Conservation (phyloP, 2,797 vertebrate species). For the Menidia menidia region DNA sequence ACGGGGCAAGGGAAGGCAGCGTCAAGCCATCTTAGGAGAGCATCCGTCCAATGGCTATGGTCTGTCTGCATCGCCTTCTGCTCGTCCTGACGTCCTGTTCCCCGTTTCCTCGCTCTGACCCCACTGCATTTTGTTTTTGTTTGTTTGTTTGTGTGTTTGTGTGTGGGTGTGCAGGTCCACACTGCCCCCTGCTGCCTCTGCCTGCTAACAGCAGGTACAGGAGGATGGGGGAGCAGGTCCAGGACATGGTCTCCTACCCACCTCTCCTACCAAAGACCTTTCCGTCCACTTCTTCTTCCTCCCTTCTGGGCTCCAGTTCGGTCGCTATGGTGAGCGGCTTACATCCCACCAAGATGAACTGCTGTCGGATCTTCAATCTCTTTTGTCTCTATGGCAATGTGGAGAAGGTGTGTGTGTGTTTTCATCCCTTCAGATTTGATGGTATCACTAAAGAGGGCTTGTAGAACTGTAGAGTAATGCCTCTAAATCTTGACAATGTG, state of each 20-base stretch:
- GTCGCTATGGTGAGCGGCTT: slow-evolving; percentile 95
- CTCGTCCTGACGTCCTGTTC: slow-evolving; percentile 53
- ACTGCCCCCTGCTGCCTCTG: slow-evolving; percentile 90
- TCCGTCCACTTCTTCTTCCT: slow-evolving; percentile 70
- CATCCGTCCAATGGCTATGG: slow-evolving; percentile 93
- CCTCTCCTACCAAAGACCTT: slow-evolving; percentile 81
- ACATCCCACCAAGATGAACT: slow-evolving; percentile 94
- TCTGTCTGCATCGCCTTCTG: background rate
- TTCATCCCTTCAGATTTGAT: background rate
- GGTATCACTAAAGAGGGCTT: background rate
- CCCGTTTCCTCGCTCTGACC: background rate
- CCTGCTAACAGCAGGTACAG: slow-evolving; percentile 88
- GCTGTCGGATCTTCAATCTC: slow-evolving; percentile 93
- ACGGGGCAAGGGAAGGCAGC: slow-evolving; percentile 89
- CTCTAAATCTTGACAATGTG: too few species aligned
- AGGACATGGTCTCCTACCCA: slow-evolving; percentile 89
- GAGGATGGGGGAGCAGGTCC: slow-evolving; percentile 87
- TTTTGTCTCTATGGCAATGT: slow-evolving; percentile 97
- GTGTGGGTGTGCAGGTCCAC: slow-evolving; percentile 78
- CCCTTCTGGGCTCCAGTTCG: slow-evolving; percentile 85
- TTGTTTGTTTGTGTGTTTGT: background rate
- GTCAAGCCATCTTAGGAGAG: slow-evolving; percentile 94
- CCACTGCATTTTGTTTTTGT: background rate
- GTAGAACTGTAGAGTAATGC: background rate
- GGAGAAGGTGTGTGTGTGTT: slow-evolving; percentile 86